Evolutionary conservation across 2,888 invertebrate genomes (phyloP).

Genomic region (Polydrusus tereticollis): DNA sequence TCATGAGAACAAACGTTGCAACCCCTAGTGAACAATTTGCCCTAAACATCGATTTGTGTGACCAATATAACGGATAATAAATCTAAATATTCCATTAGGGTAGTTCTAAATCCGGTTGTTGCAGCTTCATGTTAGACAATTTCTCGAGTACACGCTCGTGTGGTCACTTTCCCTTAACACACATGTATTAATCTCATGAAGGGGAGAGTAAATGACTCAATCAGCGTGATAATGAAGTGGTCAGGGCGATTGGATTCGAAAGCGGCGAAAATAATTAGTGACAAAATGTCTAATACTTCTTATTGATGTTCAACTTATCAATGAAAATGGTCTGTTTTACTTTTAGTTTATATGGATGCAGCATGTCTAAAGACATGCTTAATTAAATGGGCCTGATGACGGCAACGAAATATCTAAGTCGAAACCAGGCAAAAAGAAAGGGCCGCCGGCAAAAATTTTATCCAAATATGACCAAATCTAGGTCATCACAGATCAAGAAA

Average conservation of each 20-base stretch:
- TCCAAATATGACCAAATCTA: too few relatives aligned
- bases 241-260: conserved; percentile 60
- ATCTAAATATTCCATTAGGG: conserved; percentile 56
- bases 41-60: conserved; percentile 51
- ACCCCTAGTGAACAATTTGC: conserved; percentile 43
- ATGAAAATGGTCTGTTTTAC: too few relatives aligned
- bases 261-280: conserved; percentile 58
- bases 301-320: conserved; percentile 57
- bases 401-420: too few relatives aligned
- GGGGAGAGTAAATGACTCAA: conserved; percentile 65
- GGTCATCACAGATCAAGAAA: too few relatives aligned
- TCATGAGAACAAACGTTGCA: conserved; percentile 33
- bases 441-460: too few relatives aligned
- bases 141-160: conserved; percentile 50
- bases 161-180: conserved; percentile 54
- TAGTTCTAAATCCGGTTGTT: conserved; percentile 46
- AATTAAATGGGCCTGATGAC: too few relatives aligned
- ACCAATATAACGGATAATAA: conserved; percentile 53
- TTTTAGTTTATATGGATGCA: too few relatives aligned
- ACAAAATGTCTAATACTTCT: conserved; percentile 62
- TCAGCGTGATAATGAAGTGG: conserved; percentile 66
- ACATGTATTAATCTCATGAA: conserved; percentile 66
- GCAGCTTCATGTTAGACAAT: conserved; percentile 46
- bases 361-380: too few relatives aligned
- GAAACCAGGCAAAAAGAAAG: too few relatives aligned